Percentiles rank a stretch among this genome's conserved stretches.
These are phyloP conservation scores for Coracopsis vasa DNA, from an alignment of 2,113 vertebrate species.

Conservation along the genomic window DNA sequence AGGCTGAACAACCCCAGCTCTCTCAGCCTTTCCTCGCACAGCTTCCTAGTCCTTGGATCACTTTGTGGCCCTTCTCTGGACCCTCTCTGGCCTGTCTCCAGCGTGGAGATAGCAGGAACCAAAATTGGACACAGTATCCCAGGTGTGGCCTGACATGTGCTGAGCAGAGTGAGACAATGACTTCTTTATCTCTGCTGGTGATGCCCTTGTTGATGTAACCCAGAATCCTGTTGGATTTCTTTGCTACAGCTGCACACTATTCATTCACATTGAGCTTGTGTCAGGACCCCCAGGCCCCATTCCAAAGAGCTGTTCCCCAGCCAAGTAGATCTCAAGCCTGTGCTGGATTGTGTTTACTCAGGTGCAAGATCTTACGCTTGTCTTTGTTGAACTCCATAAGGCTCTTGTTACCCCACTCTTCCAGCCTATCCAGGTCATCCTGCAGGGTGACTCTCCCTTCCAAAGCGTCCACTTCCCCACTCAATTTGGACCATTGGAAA, in stretches of 20 bases:
- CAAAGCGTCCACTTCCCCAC: not conserved
- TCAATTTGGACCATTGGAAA: not conserved
- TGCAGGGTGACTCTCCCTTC: not conserved
- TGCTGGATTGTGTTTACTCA: not conserved
- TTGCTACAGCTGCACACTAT: not conserved
- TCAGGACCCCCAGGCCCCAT: not conserved
- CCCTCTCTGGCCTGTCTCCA: not conserved
- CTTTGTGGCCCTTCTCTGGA: not conserved
- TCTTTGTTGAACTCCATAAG: not conserved
- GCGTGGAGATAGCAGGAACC: not conserved
- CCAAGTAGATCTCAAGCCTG: not conserved
- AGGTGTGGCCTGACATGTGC: not conserved
- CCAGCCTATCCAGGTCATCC: not conserved
- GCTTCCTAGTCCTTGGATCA: not conserved
- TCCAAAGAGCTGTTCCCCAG: not conserved
- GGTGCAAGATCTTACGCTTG: not conserved
- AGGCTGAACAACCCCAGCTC: not conserved
- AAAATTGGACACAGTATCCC: not conserved
- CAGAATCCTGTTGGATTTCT: not conserved
- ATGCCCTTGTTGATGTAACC: not conserved
- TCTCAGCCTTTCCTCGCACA: not conserved
- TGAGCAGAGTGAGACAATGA: not conserved
- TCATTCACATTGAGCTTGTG: not conserved
- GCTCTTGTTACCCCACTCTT: not conserved
- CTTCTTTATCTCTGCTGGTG: not conserved